These are phyloP conservation scores for Epirrhoe tristata DNA, from an alignment of 2,888 invertebrate genomes.

Conservation along the genomic window DNA sequence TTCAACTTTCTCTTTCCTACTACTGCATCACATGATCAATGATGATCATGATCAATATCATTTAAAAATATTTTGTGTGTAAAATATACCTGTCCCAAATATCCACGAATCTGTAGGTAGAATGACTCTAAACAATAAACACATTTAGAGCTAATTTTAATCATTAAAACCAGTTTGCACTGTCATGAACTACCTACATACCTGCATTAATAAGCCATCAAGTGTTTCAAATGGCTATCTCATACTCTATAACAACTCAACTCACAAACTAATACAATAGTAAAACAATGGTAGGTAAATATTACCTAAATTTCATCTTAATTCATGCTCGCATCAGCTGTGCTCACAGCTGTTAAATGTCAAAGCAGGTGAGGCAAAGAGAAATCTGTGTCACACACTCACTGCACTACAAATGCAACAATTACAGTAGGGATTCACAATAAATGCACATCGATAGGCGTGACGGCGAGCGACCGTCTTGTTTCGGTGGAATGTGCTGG, in stretches of 20 bases:
- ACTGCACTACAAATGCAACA: slow-evolving; percentile 67
- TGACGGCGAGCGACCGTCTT: slow-evolving; percentile 60
- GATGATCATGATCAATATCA: background rate
- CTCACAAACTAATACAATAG: background rate
- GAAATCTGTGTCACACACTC: slow-evolving; percentile 62
- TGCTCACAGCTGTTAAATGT: slow-evolving; percentile 67
- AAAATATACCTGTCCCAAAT: background rate
- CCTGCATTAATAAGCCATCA: slow-evolving; percentile 27
- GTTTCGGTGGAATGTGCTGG: slow-evolving; percentile 76
- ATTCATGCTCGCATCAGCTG: slow-evolving; percentile 76
- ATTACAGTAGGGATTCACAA: slow-evolving; percentile 61
- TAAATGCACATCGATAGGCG: slow-evolving; percentile 75
- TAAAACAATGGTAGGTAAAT: slow-evolving; percentile 32
- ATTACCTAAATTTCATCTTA: slow-evolving; percentile 84
- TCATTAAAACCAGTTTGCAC: slow-evolving; percentile 28
- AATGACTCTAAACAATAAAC: slow-evolving; percentile 1
- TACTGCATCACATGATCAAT: slow-evolving; percentile 1
- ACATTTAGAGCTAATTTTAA: slow-evolving; percentile 15
- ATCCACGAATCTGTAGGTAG: slow-evolving; percentile 4
- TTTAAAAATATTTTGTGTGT: background rate
- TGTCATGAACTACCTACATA: slow-evolving; percentile 24
- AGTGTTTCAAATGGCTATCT: slow-evolving; percentile 8
- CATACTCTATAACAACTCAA: slow-evolving; percentile 12
- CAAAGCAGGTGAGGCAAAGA: slow-evolving; percentile 48
- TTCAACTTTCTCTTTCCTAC: slow-evolving; percentile 53